Evolutionary conservation across 2,113 vertebrate genomes (phyloP).

Genomic region (Athene noctua): DNA sequence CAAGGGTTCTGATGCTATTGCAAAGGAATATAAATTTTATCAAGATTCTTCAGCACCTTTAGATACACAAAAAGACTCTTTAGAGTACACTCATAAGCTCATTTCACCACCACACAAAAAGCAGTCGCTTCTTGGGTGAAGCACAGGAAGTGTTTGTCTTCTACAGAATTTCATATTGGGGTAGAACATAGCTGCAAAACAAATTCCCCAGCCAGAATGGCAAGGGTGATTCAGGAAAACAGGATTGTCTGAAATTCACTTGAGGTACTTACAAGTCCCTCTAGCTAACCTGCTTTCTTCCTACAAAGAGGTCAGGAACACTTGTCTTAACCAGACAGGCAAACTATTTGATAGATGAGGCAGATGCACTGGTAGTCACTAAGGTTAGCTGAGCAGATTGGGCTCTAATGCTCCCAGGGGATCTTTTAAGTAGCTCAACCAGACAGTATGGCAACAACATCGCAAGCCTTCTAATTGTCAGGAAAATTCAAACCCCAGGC

Average conservation of each 20-base stretch:
- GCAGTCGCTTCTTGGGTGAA: neutral
- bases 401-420: neutral
- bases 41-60: neutral
- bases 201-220: neutral
- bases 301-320: conserved; percentile 4
- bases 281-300: neutral
- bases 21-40: neutral
- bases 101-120: neutral
- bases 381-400: conserved; percentile 41
- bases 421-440: conserved; percentile 16
- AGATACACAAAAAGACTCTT: neutral
- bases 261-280: neutral
- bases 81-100: neutral
- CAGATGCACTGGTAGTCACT: neutral
- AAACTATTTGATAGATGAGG: conserved; percentile 17
- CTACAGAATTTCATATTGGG: neutral
- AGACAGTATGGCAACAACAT: conserved; percentile 8
- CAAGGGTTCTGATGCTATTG: neutral
- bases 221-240: neutral
- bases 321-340: conserved; percentile 24
- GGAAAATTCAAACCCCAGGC: conserved; percentile 44
- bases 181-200: neutral
- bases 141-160: neutral
- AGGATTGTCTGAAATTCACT: neutral
- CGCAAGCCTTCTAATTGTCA: conserved; percentile 23